Evolutionary conservation across 1,140 invertebrate genomes (phyloP).

Genomic region (Coelopa frigida): DNA sequence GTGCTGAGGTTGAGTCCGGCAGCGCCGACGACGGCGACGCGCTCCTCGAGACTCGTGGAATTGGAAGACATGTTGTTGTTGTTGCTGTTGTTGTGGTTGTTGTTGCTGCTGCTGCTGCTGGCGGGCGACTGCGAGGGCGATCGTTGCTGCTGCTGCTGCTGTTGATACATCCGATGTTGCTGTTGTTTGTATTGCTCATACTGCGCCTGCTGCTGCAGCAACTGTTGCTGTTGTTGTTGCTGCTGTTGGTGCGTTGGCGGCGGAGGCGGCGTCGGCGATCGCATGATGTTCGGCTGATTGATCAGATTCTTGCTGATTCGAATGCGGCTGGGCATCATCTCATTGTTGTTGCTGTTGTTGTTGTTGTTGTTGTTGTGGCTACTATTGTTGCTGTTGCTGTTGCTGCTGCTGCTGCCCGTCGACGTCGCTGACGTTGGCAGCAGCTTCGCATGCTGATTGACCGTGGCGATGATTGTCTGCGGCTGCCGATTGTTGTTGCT

Average conservation of each 20-base stretch:
- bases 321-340: constrained; percentile 35
- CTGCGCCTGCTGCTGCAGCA: constrained; percentile 9
- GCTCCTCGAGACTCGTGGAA: too few species aligned
- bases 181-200: constrained; percentile 18
- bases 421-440: constrained; percentile 21
- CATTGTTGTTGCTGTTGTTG: constrained; percentile 13
- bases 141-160: constrained; percentile 15
- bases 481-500: not conserved
- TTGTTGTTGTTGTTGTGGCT: constrained; percentile 7
- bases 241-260: constrained; percentile 15
- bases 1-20: constrained; percentile 2
- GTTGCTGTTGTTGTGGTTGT: constrained; percentile 9
- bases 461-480: constrained; percentile 31
- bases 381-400: constrained; percentile 10
- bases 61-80: constrained; percentile 12
- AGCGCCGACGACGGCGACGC: not conserved
- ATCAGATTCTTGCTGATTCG: constrained; percentile 42
- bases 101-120: constrained; percentile 12
- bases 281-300: constrained; percentile 16
- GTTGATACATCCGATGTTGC: constrained; percentile 12
- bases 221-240: constrained; percentile 7
- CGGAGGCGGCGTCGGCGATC: constrained; percentile 19
- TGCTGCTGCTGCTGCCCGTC: constrained; percentile 14
- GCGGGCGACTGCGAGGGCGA: not conserved
- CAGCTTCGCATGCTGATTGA: constrained; percentile 41